These are phyloP conservation scores for Lagodon rhomboides DNA, from an alignment of 2,797 vertebrate genomes.

Conservation along the genomic window DNA sequence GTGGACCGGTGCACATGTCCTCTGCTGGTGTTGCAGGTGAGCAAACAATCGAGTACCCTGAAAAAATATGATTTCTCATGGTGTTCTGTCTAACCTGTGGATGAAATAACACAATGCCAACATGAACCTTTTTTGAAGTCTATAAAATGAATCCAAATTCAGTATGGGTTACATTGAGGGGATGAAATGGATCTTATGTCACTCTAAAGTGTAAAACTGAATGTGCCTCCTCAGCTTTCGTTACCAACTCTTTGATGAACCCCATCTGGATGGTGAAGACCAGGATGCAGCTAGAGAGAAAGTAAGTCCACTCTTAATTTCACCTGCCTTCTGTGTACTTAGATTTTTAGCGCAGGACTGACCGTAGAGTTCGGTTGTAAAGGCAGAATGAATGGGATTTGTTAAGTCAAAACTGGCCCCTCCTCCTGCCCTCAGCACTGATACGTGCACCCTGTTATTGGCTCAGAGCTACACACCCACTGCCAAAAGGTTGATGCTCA, in stretches of 20 bases:
- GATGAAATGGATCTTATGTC: background rate
- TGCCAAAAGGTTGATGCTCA: too few relatives aligned
- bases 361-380: background rate
- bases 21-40: slow-evolving; percentile 96
- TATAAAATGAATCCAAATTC: background rate
- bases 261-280: slow-evolving; percentile 99
- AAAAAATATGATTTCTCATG: background rate
- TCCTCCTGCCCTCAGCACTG: too few relatives aligned
- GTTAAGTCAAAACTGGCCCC: too few relatives aligned
- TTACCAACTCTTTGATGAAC: slow-evolving; percentile 98
- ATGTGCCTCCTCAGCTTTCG: slow-evolving; percentile 87
- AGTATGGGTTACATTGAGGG: background rate
- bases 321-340: background rate
- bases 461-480: too few relatives aligned
- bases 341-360: background rate
- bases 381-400: too few relatives aligned
- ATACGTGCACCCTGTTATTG: too few relatives aligned
- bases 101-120: background rate
- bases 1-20: slow-evolving; percentile 93
- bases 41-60: slow-evolving; percentile 13
- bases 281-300: slow-evolving; percentile 97
- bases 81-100: background rate
- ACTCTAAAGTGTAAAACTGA: background rate
- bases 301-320: slow-evolving; percentile 83
- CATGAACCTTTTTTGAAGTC: background rate